Evolutionary conservation across 2,113 vertebrate species (phyloP).

Genomic region (Polypterus senegalus): DNA sequence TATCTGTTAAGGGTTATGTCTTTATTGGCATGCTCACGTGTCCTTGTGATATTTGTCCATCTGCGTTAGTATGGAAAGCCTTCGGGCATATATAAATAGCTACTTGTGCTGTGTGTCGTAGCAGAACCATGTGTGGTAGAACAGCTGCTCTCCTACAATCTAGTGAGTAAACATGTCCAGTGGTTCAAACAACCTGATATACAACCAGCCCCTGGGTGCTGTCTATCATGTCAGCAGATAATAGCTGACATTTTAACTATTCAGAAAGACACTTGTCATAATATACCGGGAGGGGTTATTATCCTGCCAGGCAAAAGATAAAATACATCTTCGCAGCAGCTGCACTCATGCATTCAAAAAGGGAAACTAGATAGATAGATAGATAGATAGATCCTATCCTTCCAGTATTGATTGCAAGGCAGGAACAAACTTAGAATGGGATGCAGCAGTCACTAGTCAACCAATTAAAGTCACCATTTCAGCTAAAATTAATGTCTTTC

Average conservation of each 20-base stretch:
- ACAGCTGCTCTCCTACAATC: constrained; percentile 44
- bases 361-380: too few species aligned
- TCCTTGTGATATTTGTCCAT: constrained; percentile 34
- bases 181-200: constrained; percentile 34
- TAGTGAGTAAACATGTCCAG: constrained; percentile 35
- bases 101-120: constrained; percentile 30
- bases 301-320: too few species aligned
- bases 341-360: too few species aligned
- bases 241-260: background rate
- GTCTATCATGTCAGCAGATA: constrained; percentile 7
- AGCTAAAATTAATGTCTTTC: too few species aligned
- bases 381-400: too few species aligned
- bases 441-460: too few species aligned
- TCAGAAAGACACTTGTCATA: too few species aligned
- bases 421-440: too few species aligned
- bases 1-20: constrained; percentile 39
- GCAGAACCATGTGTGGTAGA: constrained; percentile 46
- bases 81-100: constrained; percentile 48
- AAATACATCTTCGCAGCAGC: too few species aligned
- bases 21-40: constrained; percentile 41
- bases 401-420: too few species aligned
- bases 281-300: too few species aligned
- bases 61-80: constrained; percentile 43
- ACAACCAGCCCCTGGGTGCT: constrained; percentile 19
- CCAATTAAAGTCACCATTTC: too few species aligned